These are phyloP conservation scores for Popillia japonica DNA, from an alignment of 1,140 invertebrate species.

Conservation along the genomic window DNA sequence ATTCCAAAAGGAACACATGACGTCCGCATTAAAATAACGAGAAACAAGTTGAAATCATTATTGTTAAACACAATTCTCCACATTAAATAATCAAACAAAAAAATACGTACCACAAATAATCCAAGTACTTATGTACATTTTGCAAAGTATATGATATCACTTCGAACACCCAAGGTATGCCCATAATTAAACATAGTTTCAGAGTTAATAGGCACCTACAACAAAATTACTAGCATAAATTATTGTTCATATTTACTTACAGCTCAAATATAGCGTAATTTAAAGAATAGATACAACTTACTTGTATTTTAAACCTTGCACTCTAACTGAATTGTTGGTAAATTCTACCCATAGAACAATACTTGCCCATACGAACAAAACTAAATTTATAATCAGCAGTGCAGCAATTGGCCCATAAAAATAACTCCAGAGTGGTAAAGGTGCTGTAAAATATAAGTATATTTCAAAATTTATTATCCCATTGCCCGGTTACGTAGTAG, in stretches of 20 bases:
- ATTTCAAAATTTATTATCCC: too few species aligned
- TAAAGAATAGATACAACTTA: slow-evolving; percentile 52
- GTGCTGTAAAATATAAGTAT: not conserved
- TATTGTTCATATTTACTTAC: not conserved
- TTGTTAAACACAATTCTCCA: too few species aligned
- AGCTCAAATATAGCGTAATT: not conserved
- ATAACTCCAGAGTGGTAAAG: slow-evolving; percentile 65
- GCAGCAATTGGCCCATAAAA: slow-evolving; percentile 72
- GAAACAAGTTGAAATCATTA: too few species aligned
- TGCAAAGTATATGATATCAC: slow-evolving; percentile 61
- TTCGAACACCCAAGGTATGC: slow-evolving; percentile 78
- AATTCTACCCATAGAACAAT: slow-evolving; percentile 64
- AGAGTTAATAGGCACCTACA: slow-evolving; percentile 70
- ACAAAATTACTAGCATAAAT: slow-evolving; percentile 44
- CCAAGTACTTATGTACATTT: slow-evolving; percentile 40
- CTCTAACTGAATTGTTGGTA: slow-evolving; percentile 62
- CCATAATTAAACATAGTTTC: slow-evolving; percentile 77
- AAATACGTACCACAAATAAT: slow-evolving; percentile 46
- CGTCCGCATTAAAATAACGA: too few species aligned
- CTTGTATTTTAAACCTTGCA: slow-evolving; percentile 68
- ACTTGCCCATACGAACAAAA: slow-evolving; percentile 67
- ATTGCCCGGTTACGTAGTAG: too few species aligned
- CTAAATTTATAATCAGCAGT: slow-evolving; percentile 66
- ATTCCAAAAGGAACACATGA: too few species aligned
- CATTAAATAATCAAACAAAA: not conserved